Conservation (phyloP, 2,797 vertebrate genomes). For the Helarctos malayanus region DNA sequence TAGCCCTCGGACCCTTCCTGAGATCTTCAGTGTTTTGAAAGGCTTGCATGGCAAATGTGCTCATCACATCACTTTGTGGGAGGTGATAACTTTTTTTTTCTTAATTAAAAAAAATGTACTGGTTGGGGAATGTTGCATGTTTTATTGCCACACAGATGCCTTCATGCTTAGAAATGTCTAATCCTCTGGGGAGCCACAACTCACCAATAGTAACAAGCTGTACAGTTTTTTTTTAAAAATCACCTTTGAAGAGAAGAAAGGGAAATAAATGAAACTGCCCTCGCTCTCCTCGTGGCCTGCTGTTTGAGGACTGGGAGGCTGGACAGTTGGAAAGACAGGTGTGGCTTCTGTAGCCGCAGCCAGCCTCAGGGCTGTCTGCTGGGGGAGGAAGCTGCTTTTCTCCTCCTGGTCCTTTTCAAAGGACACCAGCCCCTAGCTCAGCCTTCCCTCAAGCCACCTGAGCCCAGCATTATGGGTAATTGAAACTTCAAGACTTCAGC, state of each 20-base stretch:
- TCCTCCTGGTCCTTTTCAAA: background rate
- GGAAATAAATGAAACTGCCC: conserved; percentile 53
- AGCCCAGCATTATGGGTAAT: background rate
- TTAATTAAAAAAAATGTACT: conserved; percentile 67
- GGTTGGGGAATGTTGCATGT: conserved; percentile 29
- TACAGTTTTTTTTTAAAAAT: conserved; percentile 71
- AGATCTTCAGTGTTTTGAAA: conserved; percentile 53
- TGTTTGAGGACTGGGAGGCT: background rate
- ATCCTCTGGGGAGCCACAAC: conserved; percentile 67
- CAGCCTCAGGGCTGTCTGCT: background rate
- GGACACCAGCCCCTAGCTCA: background rate
- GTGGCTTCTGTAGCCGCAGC: background rate
- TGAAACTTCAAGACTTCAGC: background rate
- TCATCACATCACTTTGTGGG: conserved; percentile 66
- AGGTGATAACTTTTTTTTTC: conserved; percentile 33
- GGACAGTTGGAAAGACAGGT: background rate
- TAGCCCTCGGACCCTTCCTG: background rate
- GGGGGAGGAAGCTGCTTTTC: background rate
- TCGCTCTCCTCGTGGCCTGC: background rate
- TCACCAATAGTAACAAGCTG: conserved; percentile 63
- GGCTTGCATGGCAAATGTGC: background rate
- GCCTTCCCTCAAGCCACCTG: background rate
- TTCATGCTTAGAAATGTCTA: conserved; percentile 59
- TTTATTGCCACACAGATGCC: conserved; percentile 68
- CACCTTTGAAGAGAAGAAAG: conserved; percentile 72